Base-by-base conservation (phyloP, 2,113 vertebrate genomes). In the Hemichromis elongatus region DNA sequence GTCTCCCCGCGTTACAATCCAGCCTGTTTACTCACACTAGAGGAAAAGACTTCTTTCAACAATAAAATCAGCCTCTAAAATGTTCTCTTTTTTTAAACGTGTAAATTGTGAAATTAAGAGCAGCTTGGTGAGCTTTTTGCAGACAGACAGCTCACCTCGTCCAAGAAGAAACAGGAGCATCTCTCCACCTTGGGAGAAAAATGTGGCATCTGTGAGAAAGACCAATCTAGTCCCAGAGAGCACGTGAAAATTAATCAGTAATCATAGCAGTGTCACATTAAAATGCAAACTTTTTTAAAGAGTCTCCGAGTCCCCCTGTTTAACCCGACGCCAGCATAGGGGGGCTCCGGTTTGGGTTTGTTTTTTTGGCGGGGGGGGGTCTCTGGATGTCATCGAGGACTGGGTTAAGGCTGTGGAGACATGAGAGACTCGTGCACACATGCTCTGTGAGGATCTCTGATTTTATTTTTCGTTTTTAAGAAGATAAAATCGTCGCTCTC, bases 261-360 rank as follows among this genome's bases (percentile, higher is more conserved):
- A 77, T n/a, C 26, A 87, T 24, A 14, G 3, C 9, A 66, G 42
- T 33, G 7, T 24, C 14, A 40, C 18, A 7, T 18, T 57, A 4
- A 50, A 50, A 80, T 77, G n/a, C 11, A 24, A 90, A 92, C 81
- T 63, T 91, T 91, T 92, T 84, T 4, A 79, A 59, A 5, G 50
- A 86, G 26, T 21, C 56, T 55, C 8, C 19, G 7, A 10, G 37
- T 54, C 16, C 5, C 33, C 33, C 33, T 13, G 59, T 63, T 37
- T 63, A 21, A 7, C n/a, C 10, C 30, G 57, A 61, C 30, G 33
- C 52, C 82, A 56, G 81, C 2, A 3, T 83, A 86, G 28, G 77
- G 50, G 40, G 80, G 73, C 80, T 86, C 66, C 57, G 81, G 82
- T 0, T 30, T 12, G 59, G 33, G 77, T 57, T 75, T 13, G 42